These are phyloP conservation scores for Prorops nasuta DNA, from an alignment of 1,140 invertebrate species.

Conservation along the genomic window DNA sequence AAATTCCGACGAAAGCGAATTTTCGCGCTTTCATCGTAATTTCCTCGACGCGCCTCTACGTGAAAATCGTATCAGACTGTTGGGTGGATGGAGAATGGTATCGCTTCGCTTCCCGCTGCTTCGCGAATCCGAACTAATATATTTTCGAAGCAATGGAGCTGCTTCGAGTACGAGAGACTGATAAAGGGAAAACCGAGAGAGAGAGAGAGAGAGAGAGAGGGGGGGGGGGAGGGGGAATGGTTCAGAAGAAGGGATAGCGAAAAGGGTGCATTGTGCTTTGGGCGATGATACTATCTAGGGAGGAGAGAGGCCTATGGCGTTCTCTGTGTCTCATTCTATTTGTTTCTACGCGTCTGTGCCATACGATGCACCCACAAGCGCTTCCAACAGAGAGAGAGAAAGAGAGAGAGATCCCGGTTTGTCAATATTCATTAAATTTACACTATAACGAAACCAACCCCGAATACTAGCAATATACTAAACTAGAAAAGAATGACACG, in stretches of 20 bases:
- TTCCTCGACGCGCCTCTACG: slow-evolving; percentile 31
- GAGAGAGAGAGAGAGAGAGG: background rate
- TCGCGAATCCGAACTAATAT: slow-evolving; percentile 42
- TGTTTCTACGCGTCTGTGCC: slow-evolving; percentile 32
- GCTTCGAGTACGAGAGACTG: slow-evolving; percentile 26
- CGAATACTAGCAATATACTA: too few relatives aligned
- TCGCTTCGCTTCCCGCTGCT: slow-evolving; percentile 34
- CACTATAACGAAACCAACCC: slow-evolving; percentile 13
- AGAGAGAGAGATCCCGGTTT: slow-evolving; percentile 13
- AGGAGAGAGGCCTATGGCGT: slow-evolving; percentile 23
- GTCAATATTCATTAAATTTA: slow-evolving; percentile 42
- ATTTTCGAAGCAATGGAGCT: slow-evolving; percentile 41
- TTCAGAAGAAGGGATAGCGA: slow-evolving; percentile 1
- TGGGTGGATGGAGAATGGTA: slow-evolving; percentile 11
- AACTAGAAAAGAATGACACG: too few relatives aligned
- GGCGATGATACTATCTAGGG: slow-evolving; percentile 29
- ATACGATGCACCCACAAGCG: slow-evolving; percentile 29
- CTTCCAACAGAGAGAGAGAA: slow-evolving; percentile 1
- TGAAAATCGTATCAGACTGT: slow-evolving; percentile 34
- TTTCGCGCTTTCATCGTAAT: slow-evolving; percentile 41
- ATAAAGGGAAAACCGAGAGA: slow-evolving; percentile 7
- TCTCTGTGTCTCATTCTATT: slow-evolving; percentile 36
- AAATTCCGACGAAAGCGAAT: slow-evolving; percentile 39
- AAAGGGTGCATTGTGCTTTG: slow-evolving; percentile 32
- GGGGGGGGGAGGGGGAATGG: background rate